Evolutionary conservation across 2,888 invertebrate species (phyloP), one percentile per base, ranked within the genome.

Genomic region (Rhamnusium bicolor): DNA sequence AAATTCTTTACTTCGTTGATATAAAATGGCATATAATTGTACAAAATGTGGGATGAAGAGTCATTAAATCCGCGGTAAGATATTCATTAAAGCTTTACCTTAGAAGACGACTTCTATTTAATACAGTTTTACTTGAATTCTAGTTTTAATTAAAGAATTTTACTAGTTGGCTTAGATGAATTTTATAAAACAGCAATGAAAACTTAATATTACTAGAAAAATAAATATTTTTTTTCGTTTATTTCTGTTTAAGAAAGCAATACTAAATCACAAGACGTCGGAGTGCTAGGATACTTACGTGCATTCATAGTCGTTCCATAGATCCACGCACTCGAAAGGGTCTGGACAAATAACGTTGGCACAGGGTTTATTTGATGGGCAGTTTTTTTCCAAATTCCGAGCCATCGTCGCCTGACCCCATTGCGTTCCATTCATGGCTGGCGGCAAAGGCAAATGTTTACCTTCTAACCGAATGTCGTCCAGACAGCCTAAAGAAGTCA

Each of bases 251-350:
- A 32, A 10, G 32, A 10, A 32, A 32, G 32, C 32, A 32, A 24
- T 46, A 46, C 2, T 46, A 46, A 46, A 46, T n/a, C n/a, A n/a
- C n/a, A n/a, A n/a, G n/a, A n/a, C n/a, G n/a, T n/a, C n/a, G n/a
- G n/a, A n/a, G 14, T 14, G 2, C 46, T 46, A 5, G 14, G n/a
- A n/a, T 65, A 94, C 96, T 94, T 90, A 99, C 96, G 98, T 97
- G 96, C 99, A 99, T 88, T 98, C 98, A 85, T 97, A 97, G 89
- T 96, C 96, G 88, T 98, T 98, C 98, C 99, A 99, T 12, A 98
- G 92, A 89, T 97, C 98, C 78, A 96, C 95, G 89, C 98, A 98
- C 85, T 96, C 96, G 87, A 97, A 97, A 10, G 96, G 97, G 85
- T 95, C 95, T 0, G 95, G 95, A 86, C 98, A 98, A 84, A 96